A percentile compares a stretch with the other conserved stretches of the same genome.
Evolutionary conservation across 2,113 vertebrate species (phyloP).

Genomic region (Thamnophis sirtalis): DNA sequence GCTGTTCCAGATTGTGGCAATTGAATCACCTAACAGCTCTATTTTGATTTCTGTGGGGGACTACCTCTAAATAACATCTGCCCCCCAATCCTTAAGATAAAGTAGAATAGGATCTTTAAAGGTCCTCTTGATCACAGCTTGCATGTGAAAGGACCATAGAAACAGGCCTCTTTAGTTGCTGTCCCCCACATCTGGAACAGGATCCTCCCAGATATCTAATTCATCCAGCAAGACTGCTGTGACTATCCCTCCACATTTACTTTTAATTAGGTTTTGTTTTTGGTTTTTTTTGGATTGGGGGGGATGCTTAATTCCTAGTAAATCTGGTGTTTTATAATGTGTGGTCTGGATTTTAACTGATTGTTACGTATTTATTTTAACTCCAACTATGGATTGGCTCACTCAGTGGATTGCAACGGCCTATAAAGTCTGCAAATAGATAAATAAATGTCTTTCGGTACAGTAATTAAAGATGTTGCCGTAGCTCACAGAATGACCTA

Average conservation of each 20-base stretch:
- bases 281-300: not conserved
- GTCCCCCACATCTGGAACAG: not conserved
- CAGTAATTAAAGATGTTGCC: not conserved
- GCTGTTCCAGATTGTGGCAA: not conserved
- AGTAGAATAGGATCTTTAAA: not conserved
- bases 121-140: not conserved
- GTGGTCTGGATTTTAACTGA: not conserved
- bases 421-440: not conserved
- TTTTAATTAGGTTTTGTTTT: not conserved
- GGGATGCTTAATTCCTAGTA: not conserved
- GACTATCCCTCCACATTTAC: not conserved
- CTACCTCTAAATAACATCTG: not conserved
- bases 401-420: not conserved
- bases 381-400: not conserved
- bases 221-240: not conserved
- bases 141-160: not conserved
- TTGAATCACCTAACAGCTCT: not conserved
- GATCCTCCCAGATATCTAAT: not conserved
- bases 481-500: conserved; percentile 6
- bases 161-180: not conserved
- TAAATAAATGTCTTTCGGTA: not conserved
- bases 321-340: not conserved
- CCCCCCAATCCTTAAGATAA: not conserved
- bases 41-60: not conserved
- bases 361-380: not conserved